Evolutionary conservation across 2,888 invertebrate genomes (phyloP), one percentile per base, ranked within the genome.

Genomic region (Dioctria rufipes): DNA sequence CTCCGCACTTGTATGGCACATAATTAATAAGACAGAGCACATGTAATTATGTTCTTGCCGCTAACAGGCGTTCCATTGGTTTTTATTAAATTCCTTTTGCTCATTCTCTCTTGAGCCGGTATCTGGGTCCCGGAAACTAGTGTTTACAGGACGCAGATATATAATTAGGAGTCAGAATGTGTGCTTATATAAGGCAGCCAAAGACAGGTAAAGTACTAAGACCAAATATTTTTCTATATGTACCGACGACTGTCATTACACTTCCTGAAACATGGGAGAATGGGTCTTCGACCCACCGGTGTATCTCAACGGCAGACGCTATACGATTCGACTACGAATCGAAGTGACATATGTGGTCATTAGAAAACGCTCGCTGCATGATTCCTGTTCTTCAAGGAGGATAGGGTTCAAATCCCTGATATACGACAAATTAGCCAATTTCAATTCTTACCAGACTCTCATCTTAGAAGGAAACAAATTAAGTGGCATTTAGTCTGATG

Each of bases 1-100:
- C 51, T 66, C 66, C 54, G 67, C 66, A 66, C 42, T 61, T 63
- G 71, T 43, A 46, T 39, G 39, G 63, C 65, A 77, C 82, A 81
- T 82, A 82, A 82, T 82, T 82, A 82, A 82, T 82, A 82, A 82
- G 82, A 82, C 69, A 65, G 51, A 78, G 78, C 67, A 81, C 82
- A 80, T 75, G 82, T 81, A 82, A 81, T 82, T 82, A 82, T 82
- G 80, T 81, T 82, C 80, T 77, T 81, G 81, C 80, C 82, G 80
- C 81, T 81, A 82, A 82, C 81, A 78, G 81, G 82, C 82, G 81
- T 82, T 81, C 80, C 82, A 63, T 78, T 81, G 81, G 81, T 82
- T 82, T 81, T 82, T 82, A 82, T 82, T 82, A 82, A 82, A 82
- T 82, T 82, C 82, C 80, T 82, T 71, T 25, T 43, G 54, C 42